Percentiles rank a stretch among this genome's conserved stretches.
Evolutionary conservation across 2,888 invertebrate species (phyloP).

Genomic region (Chrysolina haemoptera): DNA sequence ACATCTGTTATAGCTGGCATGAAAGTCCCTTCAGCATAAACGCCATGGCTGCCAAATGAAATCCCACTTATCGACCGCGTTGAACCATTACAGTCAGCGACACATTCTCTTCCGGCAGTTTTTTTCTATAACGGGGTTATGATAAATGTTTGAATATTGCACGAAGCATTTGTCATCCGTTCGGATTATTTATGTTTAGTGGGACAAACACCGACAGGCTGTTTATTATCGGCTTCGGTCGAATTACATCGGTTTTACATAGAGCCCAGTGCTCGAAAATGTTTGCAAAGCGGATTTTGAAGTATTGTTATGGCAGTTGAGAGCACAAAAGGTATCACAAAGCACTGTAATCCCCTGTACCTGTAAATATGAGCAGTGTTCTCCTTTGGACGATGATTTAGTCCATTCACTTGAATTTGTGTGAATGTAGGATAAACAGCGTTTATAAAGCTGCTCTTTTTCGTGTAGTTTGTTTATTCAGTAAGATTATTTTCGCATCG

Average conservation of each 20-base stretch:
- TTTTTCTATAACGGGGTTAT: conserved; percentile 39
- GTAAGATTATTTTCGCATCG: no score
- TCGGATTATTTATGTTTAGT: conserved; percentile 60
- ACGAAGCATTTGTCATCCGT: conserved; percentile 58
- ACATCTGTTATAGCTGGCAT: conserved; percentile 25
- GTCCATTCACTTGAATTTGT: not conserved
- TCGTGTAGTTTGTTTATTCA: not conserved
- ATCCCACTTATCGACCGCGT: conserved; percentile 65
- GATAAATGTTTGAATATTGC: conserved; percentile 47
- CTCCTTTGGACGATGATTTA: conserved; percentile 16
- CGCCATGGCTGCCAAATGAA: conserved; percentile 45
- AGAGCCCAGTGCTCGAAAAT: conserved; percentile 50
- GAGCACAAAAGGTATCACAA: conserved; percentile 57
- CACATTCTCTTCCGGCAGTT: conserved; percentile 62
- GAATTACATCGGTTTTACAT: conserved; percentile 58
- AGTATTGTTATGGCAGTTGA: conserved; percentile 59
- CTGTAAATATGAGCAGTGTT: conserved; percentile 45
- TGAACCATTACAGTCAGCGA: conserved; percentile 61
- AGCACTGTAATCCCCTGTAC: conserved; percentile 46
- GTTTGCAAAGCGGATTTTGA: conserved; percentile 60
- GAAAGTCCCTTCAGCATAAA: conserved; percentile 34
- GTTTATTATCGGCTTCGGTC: conserved; percentile 55
- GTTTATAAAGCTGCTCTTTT: not conserved
- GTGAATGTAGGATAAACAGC: not conserved
- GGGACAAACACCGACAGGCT: conserved; percentile 57